Evolutionary conservation across 1,140 invertebrate genomes (phyloP).

Genomic region (Pseudomyrmex pallidus): DNA sequence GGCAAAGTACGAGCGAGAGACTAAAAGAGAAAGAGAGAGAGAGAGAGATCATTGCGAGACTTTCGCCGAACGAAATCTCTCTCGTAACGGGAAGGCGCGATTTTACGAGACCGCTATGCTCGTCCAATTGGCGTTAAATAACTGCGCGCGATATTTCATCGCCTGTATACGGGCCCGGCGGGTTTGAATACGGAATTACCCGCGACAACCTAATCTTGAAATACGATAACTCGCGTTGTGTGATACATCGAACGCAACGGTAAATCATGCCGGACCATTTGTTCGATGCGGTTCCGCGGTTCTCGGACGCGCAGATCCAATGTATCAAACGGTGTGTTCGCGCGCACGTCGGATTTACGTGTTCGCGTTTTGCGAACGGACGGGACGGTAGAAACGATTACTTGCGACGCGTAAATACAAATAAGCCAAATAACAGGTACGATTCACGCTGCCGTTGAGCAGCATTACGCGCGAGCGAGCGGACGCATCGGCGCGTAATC

Average conservation of each 20-base stretch:
- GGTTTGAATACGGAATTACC: slow-evolving; percentile 63
- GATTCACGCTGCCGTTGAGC: slow-evolving; percentile 37
- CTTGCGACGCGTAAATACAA: slow-evolving; percentile 14
- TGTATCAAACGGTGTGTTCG: slow-evolving; percentile 28
- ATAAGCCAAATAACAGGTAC: slow-evolving; percentile 40
- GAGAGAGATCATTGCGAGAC: slow-evolving; percentile 45
- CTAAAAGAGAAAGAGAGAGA: slow-evolving; percentile 19
- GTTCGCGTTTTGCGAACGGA: slow-evolving; percentile 2
- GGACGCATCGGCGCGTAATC: slow-evolving; percentile 30
- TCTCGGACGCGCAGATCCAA: background rate
- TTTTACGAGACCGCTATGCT: slow-evolving; percentile 9
- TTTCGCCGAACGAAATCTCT: slow-evolving; percentile 51
- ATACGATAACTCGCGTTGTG: slow-evolving; percentile 62
- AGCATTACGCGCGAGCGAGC: slow-evolving; percentile 7
- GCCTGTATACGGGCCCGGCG: slow-evolving; percentile 14
- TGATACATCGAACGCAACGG: slow-evolving; percentile 50
- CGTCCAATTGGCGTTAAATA: slow-evolving; percentile 36
- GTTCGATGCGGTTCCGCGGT: slow-evolving; percentile 10
- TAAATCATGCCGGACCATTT: slow-evolving; percentile 65
- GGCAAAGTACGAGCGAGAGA: background rate
- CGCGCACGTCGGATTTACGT: slow-evolving; percentile 14
- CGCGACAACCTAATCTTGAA: slow-evolving; percentile 69
- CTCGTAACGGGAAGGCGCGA: slow-evolving; percentile 15
- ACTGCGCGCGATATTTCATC: slow-evolving; percentile 46
- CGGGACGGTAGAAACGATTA: slow-evolving; percentile 8